These are phyloP conservation scores for Orientallactaga sibirica DNA, from an alignment of 2,797 vertebrate genomes.

Conservation along the genomic window DNA sequence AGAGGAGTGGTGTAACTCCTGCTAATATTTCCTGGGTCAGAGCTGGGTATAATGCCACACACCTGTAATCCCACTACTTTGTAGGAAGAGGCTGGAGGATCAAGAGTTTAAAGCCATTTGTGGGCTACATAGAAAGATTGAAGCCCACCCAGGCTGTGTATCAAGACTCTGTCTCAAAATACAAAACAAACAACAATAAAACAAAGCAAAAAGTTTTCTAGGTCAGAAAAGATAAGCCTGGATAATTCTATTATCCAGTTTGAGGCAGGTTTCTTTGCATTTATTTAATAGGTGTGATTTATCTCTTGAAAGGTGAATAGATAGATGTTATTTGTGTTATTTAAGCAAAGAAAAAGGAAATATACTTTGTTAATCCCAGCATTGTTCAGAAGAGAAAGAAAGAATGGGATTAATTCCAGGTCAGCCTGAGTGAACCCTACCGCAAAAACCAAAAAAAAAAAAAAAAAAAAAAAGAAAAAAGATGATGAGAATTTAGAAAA, in stretches of 20 bases:
- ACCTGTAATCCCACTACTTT: too few species aligned
- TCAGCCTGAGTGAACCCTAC: too few species aligned
- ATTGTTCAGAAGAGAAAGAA: conserved; percentile 30
- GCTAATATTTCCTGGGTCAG: conserved; percentile 6
- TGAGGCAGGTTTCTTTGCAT: conserved; percentile 28
- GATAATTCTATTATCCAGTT: neutral
- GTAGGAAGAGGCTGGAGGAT: too few species aligned
- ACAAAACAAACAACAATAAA: neutral
- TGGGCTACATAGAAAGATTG: too few species aligned
- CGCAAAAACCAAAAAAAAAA: too few species aligned
- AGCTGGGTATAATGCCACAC: neutral
- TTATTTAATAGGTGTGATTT: conserved; percentile 21
- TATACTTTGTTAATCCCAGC: conserved; percentile 29
- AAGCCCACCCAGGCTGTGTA: too few species aligned
- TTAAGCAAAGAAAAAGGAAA: conserved; percentile 57
- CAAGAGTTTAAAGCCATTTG: too few species aligned
- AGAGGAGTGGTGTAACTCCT: neutral
- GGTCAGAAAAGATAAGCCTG: conserved; percentile 16
- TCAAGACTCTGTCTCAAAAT: neutral
- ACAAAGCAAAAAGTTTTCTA: neutral
- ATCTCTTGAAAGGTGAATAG: conserved; percentile 23
- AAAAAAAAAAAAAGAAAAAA: too few species aligned
- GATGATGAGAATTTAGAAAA: conserved; percentile 36
- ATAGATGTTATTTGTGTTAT: conserved; percentile 14
- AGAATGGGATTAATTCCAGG: conserved; percentile 19